These are phyloP conservation scores for Cephus sareptanus DNA, from an alignment of 2,888 invertebrate species.

Conservation along the genomic window DNA sequence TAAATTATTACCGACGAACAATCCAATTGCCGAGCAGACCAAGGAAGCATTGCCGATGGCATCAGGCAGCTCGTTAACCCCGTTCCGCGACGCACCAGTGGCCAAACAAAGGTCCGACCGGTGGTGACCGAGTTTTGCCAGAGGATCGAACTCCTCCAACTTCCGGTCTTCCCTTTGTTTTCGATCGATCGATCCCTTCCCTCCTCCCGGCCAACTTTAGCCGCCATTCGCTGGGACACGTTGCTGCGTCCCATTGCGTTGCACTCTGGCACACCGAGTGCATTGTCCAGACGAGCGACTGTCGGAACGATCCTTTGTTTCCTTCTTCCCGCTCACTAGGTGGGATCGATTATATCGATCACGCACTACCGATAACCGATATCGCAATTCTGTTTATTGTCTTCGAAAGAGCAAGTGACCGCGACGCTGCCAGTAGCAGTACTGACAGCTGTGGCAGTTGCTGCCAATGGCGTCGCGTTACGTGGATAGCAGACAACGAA, in stretches of 20 bases:
- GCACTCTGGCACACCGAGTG: not conserved
- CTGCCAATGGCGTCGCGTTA: not conserved
- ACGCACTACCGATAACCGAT: not conserved
- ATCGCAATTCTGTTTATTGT: not conserved
- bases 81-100: slow-evolving; percentile 1
- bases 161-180: slow-evolving; percentile 33
- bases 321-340: not conserved
- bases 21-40: not conserved
- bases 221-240: not conserved
- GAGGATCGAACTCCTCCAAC: slow-evolving; percentile 36
- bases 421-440: not conserved
- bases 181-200: slow-evolving; percentile 21
- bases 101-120: slow-evolving; percentile 22
- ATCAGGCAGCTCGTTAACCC: slow-evolving; percentile 14
- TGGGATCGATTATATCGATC: not conserved
- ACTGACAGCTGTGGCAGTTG: not conserved
- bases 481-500: not conserved
- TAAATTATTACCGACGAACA: not conserved
- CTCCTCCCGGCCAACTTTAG: slow-evolving; percentile 17
- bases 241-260: not conserved
- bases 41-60: not conserved
- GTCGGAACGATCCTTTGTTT: not conserved
- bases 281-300: not conserved
- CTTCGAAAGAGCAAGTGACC: not conserved
- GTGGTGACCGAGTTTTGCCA: slow-evolving; percentile 38